Evolutionary conservation across 2,113 vertebrate genomes (phyloP), one percentile per base, ranked within the genome.

Genomic region (Hippoglossus stenolepis): DNA sequence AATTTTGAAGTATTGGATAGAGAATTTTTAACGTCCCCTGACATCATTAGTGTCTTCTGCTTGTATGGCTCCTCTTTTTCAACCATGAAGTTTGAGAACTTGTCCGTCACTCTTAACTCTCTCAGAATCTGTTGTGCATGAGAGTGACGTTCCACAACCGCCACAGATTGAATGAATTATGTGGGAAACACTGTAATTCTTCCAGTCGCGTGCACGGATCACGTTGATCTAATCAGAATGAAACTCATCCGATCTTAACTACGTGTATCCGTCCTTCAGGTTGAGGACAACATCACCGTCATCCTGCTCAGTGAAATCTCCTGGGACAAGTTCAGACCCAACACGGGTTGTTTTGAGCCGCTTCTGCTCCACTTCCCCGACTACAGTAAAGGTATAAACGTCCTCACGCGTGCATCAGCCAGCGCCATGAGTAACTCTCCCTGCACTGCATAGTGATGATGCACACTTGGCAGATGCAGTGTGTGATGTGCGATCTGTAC

Each of bases 321-420:
- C 9, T 99, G 98, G 98, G 98, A 98, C 74, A 95, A 96, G 43
- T 99, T 98, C 91, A 95, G 97, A 59, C 96, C 97, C 38, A 96
- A 79, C 78, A 94, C 90, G 0, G 97, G 98, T 73, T 99, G 97
- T 71, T 95, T 97, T 71, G 98, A 99, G 78, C 97, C 98, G 0
- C 91, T 98, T 61, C 94, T 95, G 70, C 93, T 99, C 62, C 96
- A 98, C 91, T 99, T 99, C 82, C 95, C 97, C 5, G 97, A 98
- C 91, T 99, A 99, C 93, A 98, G 95, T 83, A 99, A 98, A 96
- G 97, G 98, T 99, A 95, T 23, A 4, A 21, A 12, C 5, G 7
- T 20, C 63, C 53, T 43, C 49, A 13, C 56, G 20, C 35, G n/a
- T 43, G 12, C 62, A 28, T 21, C 82, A 68, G 23, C 70, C 56